A percentile compares a stretch with the other conserved stretches of the same genome.
phyloP scores from a whole-genome alignment of 2,888 invertebrate species.

The Drosophila helvetica region DNA sequence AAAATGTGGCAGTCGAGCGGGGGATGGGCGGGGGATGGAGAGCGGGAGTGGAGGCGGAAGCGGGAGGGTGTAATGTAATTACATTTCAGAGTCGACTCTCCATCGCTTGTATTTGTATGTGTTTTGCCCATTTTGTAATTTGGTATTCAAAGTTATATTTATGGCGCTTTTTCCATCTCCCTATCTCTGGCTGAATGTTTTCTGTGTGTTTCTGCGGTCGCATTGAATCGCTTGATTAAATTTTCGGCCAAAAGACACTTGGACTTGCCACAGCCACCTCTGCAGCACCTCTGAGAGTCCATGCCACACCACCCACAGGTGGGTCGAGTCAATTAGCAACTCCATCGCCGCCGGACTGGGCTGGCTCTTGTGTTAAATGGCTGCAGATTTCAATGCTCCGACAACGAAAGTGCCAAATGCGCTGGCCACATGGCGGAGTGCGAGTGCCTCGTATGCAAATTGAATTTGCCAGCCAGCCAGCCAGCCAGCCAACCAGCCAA shows the following conservation, averaged over 20 bases:
- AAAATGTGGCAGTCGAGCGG: too few species aligned
- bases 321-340: constrained; percentile 69
- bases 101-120: neutral
- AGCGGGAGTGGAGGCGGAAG: too few species aligned
- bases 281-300: neutral
- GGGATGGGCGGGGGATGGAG: too few species aligned
- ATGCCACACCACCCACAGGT: constrained; percentile 1
- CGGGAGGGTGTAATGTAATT: constrained; percentile 27
- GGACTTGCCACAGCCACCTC: constrained; percentile 19
- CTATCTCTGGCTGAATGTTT: constrained; percentile 14
- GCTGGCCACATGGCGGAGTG: constrained; percentile 48
- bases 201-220: constrained; percentile 24
- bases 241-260: constrained; percentile 37
- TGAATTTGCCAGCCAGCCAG: constrained; percentile 66
- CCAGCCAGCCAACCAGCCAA: constrained; percentile 59
- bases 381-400: constrained; percentile 51
- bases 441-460: constrained; percentile 60
- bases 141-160: constrained; percentile 47
- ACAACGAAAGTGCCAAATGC: constrained; percentile 32
- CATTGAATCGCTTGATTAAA: constrained; percentile 41
- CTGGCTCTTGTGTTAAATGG: constrained; percentile 61
- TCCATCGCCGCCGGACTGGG: constrained; percentile 17
- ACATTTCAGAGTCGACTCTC: constrained; percentile 1
- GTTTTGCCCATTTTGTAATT: constrained; percentile 40
- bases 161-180: constrained; percentile 14